phyloP scores from a whole-genome alignment of 2,113 vertebrate species.

The Guaruba guarouba region DNA sequence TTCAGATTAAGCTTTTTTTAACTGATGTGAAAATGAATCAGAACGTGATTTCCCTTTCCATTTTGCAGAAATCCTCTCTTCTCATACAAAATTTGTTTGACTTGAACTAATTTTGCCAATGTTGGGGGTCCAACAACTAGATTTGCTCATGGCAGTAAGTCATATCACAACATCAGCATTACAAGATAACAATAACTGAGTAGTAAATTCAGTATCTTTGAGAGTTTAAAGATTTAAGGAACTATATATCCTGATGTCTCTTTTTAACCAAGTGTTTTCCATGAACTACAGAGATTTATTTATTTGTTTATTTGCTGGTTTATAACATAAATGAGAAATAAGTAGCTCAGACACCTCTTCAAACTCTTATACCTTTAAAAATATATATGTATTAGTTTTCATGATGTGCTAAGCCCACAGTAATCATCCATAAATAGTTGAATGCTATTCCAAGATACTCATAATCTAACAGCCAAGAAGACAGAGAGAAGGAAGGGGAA shows the following conservation, averaged over 20 bases:
- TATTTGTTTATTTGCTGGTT: background rate
- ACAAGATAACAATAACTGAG: background rate
- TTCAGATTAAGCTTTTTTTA: background rate
- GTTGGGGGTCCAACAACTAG: background rate
- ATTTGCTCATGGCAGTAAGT: background rate
- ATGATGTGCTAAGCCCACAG: background rate
- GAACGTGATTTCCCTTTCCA: background rate
- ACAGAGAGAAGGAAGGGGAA: background rate
- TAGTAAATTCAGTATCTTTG: background rate
- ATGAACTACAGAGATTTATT: background rate
- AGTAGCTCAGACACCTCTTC: background rate
- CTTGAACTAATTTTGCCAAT: background rate
- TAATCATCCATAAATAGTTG: conserved; percentile 2
- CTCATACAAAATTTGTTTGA: background rate
- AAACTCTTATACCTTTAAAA: background rate
- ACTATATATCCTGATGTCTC: background rate
- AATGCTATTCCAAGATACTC: background rate
- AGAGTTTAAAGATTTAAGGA: background rate
- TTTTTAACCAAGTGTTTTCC: background rate
- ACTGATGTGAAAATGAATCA: background rate
- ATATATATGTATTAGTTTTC: background rate
- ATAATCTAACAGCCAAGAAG: background rate
- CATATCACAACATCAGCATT: background rate
- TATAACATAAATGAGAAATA: background rate
- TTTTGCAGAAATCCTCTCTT: conserved; percentile 2